These are phyloP conservation scores for Drosophila pegasa DNA, from an alignment of 2,888 invertebrate species.

Conservation along the genomic window DNA sequence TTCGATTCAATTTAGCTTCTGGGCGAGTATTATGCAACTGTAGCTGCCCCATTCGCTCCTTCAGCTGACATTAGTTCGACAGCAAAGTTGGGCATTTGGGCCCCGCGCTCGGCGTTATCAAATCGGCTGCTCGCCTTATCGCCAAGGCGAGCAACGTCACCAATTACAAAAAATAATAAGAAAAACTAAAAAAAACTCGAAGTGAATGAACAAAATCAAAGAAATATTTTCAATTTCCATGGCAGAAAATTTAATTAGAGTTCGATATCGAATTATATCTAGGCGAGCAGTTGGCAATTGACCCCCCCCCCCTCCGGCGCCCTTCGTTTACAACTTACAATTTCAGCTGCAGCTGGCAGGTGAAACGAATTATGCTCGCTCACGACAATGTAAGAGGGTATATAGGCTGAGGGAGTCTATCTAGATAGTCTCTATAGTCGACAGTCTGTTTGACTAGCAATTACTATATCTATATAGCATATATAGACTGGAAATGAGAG, in stretches of 20 bases:
- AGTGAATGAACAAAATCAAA: not conserved
- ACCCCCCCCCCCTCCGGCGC: slow-evolving; percentile 8
- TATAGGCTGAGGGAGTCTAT: not conserved
- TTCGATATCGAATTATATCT: slow-evolving; percentile 58
- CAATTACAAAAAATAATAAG: slow-evolving; percentile 21
- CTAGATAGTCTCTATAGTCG: too few relatives aligned
- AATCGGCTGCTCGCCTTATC: slow-evolving; percentile 16
- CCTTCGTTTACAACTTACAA: slow-evolving; percentile 15
- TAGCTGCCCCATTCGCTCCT: not conserved
- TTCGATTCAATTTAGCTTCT: not conserved
- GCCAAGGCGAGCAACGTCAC: slow-evolving; percentile 46
- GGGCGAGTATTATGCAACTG: not conserved
- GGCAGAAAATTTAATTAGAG: slow-evolving; percentile 64
- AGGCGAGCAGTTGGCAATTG: slow-evolving; percentile 18
- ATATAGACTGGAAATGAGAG: not conserved
- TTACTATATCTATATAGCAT: not conserved
- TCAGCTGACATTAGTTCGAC: not conserved
- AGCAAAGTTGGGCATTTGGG: slow-evolving; percentile 1
- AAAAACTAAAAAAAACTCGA: not conserved
- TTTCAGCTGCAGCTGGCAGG: slow-evolving; percentile 6
- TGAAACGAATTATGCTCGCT: not conserved
- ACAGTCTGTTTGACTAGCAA: too few relatives aligned
- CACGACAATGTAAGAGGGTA: not conserved
- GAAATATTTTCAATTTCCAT: slow-evolving; percentile 53
- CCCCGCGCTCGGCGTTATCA: slow-evolving; percentile 19